These are phyloP conservation scores for Protodeltote pygarga DNA, from an alignment of 2,888 invertebrate genomes.

Conservation along the genomic window DNA sequence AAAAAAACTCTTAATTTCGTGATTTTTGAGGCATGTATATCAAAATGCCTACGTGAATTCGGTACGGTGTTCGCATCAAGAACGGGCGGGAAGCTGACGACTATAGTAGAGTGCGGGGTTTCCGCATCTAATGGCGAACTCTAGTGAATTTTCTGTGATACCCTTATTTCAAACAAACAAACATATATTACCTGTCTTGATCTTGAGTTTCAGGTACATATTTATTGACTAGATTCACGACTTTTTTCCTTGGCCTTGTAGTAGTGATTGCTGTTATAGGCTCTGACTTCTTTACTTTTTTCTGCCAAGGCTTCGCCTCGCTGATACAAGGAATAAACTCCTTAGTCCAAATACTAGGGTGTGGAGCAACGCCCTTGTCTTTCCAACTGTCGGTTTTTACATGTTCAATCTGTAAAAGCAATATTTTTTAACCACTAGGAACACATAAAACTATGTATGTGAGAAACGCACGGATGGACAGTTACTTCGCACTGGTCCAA, in stretches of 20 bases:
- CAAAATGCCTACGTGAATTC: too few relatives aligned
- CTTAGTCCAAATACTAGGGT: constrained; percentile 82
- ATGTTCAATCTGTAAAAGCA: constrained; percentile 58
- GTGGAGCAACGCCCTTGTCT: constrained; percentile 65
- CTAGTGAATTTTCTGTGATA: too few relatives aligned
- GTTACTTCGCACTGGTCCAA: too few relatives aligned
- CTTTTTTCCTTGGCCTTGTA: constrained; percentile 65
- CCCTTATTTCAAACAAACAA: background rate
- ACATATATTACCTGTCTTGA: constrained; percentile 63
- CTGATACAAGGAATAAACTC: constrained; percentile 60
- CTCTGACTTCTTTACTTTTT: constrained; percentile 62
- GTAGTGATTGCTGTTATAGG: constrained; percentile 61
- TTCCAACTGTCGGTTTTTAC: constrained; percentile 75
- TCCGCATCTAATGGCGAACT: too few relatives aligned
- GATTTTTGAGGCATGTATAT: too few relatives aligned
- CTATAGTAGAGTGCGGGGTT: too few relatives aligned
- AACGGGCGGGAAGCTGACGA: too few relatives aligned
- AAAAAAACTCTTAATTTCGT: too few relatives aligned
- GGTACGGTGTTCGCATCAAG: too few relatives aligned
- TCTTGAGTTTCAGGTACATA: constrained; percentile 77
- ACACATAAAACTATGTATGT: too few relatives aligned
- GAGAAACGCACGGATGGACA: too few relatives aligned
- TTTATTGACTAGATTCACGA: constrained; percentile 72
- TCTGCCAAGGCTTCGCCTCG: constrained; percentile 68
- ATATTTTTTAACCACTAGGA: too few relatives aligned